Evolutionary conservation across 1,140 invertebrate genomes (phyloP).

Genomic region (Parasteatoda tepidariorum): DNA sequence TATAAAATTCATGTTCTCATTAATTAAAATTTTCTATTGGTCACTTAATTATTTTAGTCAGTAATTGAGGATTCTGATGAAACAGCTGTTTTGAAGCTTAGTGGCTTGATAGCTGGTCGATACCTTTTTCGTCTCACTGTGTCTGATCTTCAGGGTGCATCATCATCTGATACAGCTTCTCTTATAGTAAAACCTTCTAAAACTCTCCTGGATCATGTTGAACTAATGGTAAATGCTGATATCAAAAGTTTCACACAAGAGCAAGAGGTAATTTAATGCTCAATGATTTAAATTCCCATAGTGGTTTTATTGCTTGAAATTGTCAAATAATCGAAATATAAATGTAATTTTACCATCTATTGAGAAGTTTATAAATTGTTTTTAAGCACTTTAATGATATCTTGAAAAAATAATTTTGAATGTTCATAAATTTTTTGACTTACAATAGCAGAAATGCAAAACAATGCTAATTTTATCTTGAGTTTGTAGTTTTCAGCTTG

Average conservation of each 20-base stretch:
- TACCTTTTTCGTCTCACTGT: constrained; percentile 91
- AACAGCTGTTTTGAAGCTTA: constrained; percentile 79
- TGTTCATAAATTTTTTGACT: too few relatives aligned
- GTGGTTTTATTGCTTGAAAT: too few relatives aligned
- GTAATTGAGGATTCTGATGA: constrained; percentile 80
- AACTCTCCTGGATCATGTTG: constrained; percentile 78
- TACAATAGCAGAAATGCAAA: too few relatives aligned
- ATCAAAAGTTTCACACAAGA: constrained; percentile 75
- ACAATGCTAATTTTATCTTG: too few relatives aligned
- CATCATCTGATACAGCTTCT: constrained; percentile 82
- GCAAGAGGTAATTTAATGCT: constrained; percentile 71
- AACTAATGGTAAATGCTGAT: constrained; percentile 80
- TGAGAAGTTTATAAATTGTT: too few relatives aligned
- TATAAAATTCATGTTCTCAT: background rate
- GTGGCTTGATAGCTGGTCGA: constrained; percentile 81
- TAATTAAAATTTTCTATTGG: background rate
- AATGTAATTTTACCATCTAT: too few relatives aligned
- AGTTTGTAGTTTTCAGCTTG: too few relatives aligned
- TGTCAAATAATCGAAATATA: too few relatives aligned
- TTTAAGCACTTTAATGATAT: too few relatives aligned
- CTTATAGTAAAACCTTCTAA: constrained; percentile 85
- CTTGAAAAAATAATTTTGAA: too few relatives aligned
- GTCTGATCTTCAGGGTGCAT: constrained; percentile 87
- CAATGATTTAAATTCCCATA: too few relatives aligned
- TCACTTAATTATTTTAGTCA: constrained; percentile 63